A percentile compares a stretch with the other conserved stretches of the same genome.
These are phyloP conservation scores for Oceanodroma leucorhoa DNA, from an alignment of 2,797 vertebrate genomes.

Conservation along the genomic window DNA sequence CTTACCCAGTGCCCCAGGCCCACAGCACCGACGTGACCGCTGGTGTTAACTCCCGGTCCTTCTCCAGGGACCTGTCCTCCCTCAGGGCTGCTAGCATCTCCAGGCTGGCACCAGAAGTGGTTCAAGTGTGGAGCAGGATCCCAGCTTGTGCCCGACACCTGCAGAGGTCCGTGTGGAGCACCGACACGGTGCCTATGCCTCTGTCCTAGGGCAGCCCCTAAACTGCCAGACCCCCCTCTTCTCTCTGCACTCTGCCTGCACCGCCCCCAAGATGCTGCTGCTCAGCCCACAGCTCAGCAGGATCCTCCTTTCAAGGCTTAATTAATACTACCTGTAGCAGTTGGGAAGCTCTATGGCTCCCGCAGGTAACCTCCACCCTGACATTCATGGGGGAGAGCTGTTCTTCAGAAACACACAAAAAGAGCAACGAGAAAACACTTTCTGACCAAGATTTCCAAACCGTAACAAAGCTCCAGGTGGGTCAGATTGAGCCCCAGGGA, in stretches of 20 bases:
- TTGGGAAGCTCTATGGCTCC: not conserved
- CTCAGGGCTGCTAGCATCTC: not conserved
- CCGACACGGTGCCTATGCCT: accelerated
- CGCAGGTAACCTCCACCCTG: not conserved
- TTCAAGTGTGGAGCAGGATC: not conserved
- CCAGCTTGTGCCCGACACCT: not conserved
- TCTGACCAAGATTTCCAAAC: not conserved
- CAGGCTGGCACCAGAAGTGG: not conserved
- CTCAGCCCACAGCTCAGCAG: not conserved
- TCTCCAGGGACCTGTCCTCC: not conserved
- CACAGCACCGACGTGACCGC: accelerated
- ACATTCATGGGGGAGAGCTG: not conserved
- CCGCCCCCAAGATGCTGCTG: not conserved
- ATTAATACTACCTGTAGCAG: not conserved
- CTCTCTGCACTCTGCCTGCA: not conserved
- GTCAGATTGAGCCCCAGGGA: not conserved
- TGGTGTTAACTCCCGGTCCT: not conserved
- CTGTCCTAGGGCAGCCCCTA: not conserved
- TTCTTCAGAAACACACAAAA: not conserved
- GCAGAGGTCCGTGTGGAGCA: not conserved
- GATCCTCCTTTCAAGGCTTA: not conserved
- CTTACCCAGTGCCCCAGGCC: not conserved
- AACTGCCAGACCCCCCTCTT: not conserved
- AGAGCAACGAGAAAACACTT: not conserved
- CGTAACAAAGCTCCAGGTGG: not conserved